Conservation (phyloP, 2,113 vertebrate species). For the Cinclus cinclus region DNA sequence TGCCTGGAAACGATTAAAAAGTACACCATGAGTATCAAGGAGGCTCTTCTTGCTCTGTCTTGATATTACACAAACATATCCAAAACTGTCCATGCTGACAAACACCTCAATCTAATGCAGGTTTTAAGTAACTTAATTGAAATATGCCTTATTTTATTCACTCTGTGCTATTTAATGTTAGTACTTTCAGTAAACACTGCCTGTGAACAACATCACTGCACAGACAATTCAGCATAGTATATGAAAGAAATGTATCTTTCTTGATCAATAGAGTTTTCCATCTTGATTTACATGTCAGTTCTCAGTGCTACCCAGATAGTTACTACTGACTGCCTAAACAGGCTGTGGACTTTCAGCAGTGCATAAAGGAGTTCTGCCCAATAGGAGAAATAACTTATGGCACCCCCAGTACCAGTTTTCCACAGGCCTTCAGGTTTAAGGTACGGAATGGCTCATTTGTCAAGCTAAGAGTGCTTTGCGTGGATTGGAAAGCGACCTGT, state of each 20-base stretch:
- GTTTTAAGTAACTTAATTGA: not conserved
- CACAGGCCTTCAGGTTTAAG: not conserved
- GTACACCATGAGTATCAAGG: not conserved
- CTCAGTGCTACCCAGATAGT: not conserved
- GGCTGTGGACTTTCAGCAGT: not conserved
- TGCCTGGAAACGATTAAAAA: not conserved
- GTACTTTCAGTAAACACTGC: not conserved
- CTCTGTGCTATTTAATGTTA: not conserved
- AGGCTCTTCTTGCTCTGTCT: not conserved
- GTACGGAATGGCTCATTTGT: not conserved
- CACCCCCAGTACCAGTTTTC: not conserved
- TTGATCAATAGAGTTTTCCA: not conserved
- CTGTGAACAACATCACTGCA: not conserved
- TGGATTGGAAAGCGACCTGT: not conserved
- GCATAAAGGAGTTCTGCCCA: not conserved
- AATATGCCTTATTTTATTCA: not conserved
- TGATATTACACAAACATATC: not conserved
- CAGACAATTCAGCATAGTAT: not conserved
- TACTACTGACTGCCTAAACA: not conserved
- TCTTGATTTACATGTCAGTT: not conserved
- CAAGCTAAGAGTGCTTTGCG: not conserved
- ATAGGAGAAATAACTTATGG: not conserved
- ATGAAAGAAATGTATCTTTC: not conserved
- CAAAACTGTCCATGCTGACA: not conserved
- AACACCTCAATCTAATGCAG: not conserved